These are phyloP conservation scores for Epizoanthus rinbou DNA, from an alignment of 92 coral and sea anemone genomes.

Conservation along the genomic window DNA sequence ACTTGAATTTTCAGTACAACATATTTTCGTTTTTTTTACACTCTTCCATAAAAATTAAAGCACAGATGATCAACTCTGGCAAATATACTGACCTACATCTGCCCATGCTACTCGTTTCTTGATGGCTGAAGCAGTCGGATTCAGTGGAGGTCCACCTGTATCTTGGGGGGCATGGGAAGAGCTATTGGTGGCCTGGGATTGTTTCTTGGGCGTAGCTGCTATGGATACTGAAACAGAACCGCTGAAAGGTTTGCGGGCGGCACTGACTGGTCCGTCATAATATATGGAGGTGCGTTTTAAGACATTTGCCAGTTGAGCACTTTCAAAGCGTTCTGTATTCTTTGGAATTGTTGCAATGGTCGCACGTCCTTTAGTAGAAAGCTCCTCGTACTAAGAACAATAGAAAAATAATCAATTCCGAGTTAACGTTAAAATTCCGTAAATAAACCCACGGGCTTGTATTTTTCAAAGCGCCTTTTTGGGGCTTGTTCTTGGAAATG, in stretches of 20 bases:
- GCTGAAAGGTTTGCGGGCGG: constrained; percentile 7
- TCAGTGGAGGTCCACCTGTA: constrained; percentile 15
- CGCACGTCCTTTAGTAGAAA: constrained; percentile 45
- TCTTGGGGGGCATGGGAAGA: constrained; percentile 25
- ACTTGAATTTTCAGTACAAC: too few species aligned
- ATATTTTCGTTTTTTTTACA: too few species aligned
- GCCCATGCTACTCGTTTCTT: constrained; percentile 75
- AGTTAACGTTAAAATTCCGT: too few species aligned
- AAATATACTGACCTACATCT: constrained; percentile 43
- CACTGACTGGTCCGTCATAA: constrained; percentile 52
- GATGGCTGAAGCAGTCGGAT: constrained; percentile 21
- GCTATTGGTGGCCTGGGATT: not conserved
- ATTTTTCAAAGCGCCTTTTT: too few species aligned
- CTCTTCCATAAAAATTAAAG: too few species aligned
- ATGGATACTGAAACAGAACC: constrained; percentile 10
- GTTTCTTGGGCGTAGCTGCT: constrained; percentile 3
- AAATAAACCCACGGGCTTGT: too few species aligned
- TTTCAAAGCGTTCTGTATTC: not conserved
- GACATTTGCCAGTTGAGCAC: constrained; percentile 22
- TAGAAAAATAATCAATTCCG: too few species aligned
- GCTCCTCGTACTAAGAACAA: constrained; percentile 43
- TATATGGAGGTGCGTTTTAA: constrained; percentile 63
- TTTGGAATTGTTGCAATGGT: constrained; percentile 49
- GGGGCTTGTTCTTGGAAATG: too few species aligned
- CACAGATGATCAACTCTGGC: too few species aligned